Evolutionary conservation across 2,888 invertebrate species (phyloP).

Genomic region (Rotaria socialis): DNA sequence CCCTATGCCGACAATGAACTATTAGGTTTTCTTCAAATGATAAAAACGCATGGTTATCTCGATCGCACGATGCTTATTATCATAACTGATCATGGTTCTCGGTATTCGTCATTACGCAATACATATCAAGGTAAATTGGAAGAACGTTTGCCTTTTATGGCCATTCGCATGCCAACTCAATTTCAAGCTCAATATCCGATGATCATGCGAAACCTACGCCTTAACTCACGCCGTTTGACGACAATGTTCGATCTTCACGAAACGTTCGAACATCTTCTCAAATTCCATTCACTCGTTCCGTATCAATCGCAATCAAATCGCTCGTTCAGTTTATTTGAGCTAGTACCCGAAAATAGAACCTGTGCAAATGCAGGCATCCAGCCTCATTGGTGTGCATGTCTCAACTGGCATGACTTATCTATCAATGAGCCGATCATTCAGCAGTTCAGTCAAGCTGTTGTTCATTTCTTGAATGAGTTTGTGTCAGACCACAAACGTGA

Average conservation of each 20-base stretch:
- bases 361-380: constrained; percentile 83
- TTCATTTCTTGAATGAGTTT: constrained; percentile 68
- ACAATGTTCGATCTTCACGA: constrained; percentile 84
- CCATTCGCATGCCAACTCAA: constrained; percentile 69
- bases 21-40: constrained; percentile 62
- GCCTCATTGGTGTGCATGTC: constrained; percentile 90
- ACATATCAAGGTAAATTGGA: constrained; percentile 86
- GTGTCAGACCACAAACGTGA: constrained; percentile 57
- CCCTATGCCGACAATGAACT: constrained; percentile 74
- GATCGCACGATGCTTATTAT: constrained; percentile 77
- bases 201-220: constrained; percentile 64
- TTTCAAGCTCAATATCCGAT: constrained; percentile 66
- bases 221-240: constrained; percentile 69
- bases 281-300: constrained; percentile 50
- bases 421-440: constrained; percentile 64
- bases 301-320: not conserved
- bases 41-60: constrained; percentile 66
- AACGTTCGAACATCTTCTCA: constrained; percentile 70
- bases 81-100: constrained; percentile 82
- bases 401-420: constrained; percentile 71
- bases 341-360: constrained; percentile 68
- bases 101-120: constrained; percentile 75
- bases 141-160: constrained; percentile 81
- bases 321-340: constrained; percentile 45
- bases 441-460: constrained; percentile 65